phyloP scores from a whole-genome alignment of 1,140 invertebrate species.

The Bradysia coprophila region DNA sequence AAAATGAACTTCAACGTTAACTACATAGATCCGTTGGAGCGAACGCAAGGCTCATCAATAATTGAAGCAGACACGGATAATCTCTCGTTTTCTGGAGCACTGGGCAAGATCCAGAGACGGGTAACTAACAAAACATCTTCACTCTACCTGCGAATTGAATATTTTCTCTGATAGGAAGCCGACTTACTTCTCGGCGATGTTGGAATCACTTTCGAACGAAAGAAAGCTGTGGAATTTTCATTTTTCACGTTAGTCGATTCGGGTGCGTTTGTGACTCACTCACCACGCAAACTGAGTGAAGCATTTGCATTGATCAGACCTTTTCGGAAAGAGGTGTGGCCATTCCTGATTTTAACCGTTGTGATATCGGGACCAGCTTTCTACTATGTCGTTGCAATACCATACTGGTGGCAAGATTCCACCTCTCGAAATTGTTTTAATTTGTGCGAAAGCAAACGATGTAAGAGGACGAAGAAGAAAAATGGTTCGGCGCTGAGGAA shows the following conservation, averaged over 20 bases:
- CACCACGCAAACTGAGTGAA: slow-evolving; percentile 43
- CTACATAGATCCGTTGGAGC: slow-evolving; percentile 47
- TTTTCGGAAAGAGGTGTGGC: slow-evolving; percentile 45
- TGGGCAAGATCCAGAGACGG: slow-evolving; percentile 42
- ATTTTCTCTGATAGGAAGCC: slow-evolving; percentile 30
- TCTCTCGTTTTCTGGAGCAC: slow-evolving; percentile 42
- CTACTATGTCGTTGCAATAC: slow-evolving; percentile 28
- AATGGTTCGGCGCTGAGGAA: slow-evolving; percentile 6
- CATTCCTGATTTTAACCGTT: slow-evolving; percentile 28
- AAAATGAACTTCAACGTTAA: slow-evolving; percentile 46
- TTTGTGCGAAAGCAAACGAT: slow-evolving; percentile 7
- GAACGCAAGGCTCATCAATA: slow-evolving; percentile 41
- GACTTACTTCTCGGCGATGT: slow-evolving; percentile 51
- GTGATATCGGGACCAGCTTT: slow-evolving; percentile 30
- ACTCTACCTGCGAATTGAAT: slow-evolving; percentile 1
- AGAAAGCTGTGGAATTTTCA: slow-evolving; percentile 45
- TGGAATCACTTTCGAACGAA: slow-evolving; percentile 43
- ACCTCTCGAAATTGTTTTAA: too few species aligned
- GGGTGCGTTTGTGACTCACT: slow-evolving; percentile 48
- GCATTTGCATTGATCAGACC: slow-evolving; percentile 45
- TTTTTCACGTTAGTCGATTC: slow-evolving; percentile 50
- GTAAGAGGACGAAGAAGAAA: slow-evolving; percentile 5
- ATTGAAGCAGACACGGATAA: slow-evolving; percentile 32
- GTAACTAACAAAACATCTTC: slow-evolving; percentile 21
- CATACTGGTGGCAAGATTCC: slow-evolving; percentile 21